Base-by-base conservation (phyloP, 2,113 vertebrate species). In the Antigone vipio region DNA sequence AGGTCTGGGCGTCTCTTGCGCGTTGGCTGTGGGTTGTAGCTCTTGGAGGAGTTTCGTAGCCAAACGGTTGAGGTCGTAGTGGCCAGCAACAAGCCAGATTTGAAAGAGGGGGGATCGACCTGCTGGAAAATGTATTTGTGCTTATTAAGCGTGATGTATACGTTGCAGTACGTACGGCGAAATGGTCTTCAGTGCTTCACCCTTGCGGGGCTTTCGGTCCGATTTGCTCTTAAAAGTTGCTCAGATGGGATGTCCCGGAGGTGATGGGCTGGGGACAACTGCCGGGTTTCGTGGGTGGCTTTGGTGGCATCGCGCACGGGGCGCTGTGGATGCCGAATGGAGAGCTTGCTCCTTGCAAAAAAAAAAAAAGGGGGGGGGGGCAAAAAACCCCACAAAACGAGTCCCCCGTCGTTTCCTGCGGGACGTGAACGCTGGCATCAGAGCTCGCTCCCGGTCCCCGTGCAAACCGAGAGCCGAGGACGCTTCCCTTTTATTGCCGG, bases 271-370 rank as follows among this genome's bases (percentile, higher is more conserved):
- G 10, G 35, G 35, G 19, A 15, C 24, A 32, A 24, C 84, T 4
- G 13, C 6, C 24, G 15, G 30, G 18, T 79, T 59, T 85, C 27
- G 1, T 26, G 11, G 30, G 45, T 58, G 56, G 12, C 47, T 89
- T 72, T 0, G 0, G 34, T 50, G 4, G 29, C 4, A 1, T 56
- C 14, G 2, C 3, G 24, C 6, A 0, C 2, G 6, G 8, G n/a
- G 64, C 0, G 1, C 52, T 44, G 30, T 12, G 63, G 12, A 3
- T 63, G 32, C n/a, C 29, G 17, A 38, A 20, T 1, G 12, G 34
- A 11, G 2, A 35, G 26, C 47, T 79, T 14, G 35, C 22, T 38
- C 19, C 47, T 85, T 17, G 27, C 5, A 2, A 29, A 50, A 69
- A 38, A 38, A 38, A 38, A 38, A 38, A 38, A 38, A 38, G 9